Conservation (phyloP, 2,888 invertebrate genomes). For the Orthosia cruda region DNA sequence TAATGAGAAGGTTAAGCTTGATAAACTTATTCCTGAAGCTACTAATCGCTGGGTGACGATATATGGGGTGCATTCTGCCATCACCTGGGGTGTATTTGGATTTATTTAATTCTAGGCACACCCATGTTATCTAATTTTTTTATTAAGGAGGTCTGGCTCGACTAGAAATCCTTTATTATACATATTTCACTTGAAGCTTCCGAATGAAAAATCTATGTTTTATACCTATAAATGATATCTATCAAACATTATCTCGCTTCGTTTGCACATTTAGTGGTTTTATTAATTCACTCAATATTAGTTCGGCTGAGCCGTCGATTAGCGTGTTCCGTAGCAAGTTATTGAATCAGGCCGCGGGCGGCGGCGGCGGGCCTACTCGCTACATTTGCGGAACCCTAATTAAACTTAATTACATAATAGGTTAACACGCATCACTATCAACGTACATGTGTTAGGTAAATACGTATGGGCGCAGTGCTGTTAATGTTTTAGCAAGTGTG, state of each 20-base stretch:
- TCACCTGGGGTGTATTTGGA: background rate
- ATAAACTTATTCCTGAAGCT: background rate
- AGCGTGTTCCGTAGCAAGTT: constrained; percentile 58
- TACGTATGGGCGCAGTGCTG: background rate
- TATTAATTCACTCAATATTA: constrained; percentile 57
- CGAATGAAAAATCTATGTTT: constrained; percentile 8
- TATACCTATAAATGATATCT: background rate
- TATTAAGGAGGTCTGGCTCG: background rate
- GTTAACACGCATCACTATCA: constrained; percentile 49
- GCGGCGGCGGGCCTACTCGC: constrained; percentile 22
- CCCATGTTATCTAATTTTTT: too few relatives aligned
- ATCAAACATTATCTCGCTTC: constrained; percentile 10
- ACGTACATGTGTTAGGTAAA: constrained; percentile 21
- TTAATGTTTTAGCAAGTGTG: background rate
- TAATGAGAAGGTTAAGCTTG: background rate
- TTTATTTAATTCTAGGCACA: too few relatives aligned
- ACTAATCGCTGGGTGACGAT: background rate
- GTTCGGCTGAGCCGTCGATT: constrained; percentile 55
- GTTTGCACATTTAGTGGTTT: constrained; percentile 53
- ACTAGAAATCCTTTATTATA: background rate
- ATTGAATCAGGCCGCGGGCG: constrained; percentile 58
- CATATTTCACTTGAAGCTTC: background rate
- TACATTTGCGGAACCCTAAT: constrained; percentile 63
- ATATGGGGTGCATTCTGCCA: background rate
- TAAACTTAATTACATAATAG: constrained; percentile 63